phyloP scores from a whole-genome alignment of 2,888 invertebrate genomes.

The Bugulina stolonifera region DNA sequence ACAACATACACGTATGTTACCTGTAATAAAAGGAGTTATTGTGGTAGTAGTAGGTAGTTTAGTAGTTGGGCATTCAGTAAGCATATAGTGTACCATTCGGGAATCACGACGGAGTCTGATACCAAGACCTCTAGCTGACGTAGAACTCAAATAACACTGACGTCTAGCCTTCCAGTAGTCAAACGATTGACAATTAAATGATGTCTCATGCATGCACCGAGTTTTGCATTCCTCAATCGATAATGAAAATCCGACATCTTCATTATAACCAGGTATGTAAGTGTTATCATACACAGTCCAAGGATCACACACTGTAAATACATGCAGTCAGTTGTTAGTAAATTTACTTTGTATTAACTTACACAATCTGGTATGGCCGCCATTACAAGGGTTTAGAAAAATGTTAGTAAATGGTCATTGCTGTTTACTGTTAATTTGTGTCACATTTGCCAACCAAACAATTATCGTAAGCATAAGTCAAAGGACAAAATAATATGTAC shows the following conservation, averaged over 20 bases:
- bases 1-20: neutral
- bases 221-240: slow-evolving; percentile 16
- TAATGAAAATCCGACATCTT: slow-evolving; percentile 23
- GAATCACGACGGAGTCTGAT: neutral
- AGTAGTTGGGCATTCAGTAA: slow-evolving; percentile 6
- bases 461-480: too few relatives aligned
- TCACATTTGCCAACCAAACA: too few relatives aligned
- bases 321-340: neutral
- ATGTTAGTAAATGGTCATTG: too few relatives aligned
- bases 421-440: too few relatives aligned
- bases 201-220: slow-evolving; percentile 25
- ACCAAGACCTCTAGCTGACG: slow-evolving; percentile 14
- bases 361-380: too few relatives aligned
- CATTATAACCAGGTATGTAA: slow-evolving; percentile 21
- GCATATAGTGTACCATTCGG: slow-evolving; percentile 13
- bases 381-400: too few relatives aligned
- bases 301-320: slow-evolving; percentile 17
- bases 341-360: too few relatives aligned
- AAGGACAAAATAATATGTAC: too few relatives aligned
- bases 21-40: neutral
- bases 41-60: slow-evolving; percentile 18
- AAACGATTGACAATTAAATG: slow-evolving; percentile 18
- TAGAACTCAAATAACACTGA: slow-evolving; percentile 26
- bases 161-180: slow-evolving; percentile 26
- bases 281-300: slow-evolving; percentile 20